phyloP scores from a whole-genome alignment of 1,140 invertebrate genomes.

The Drosophila ogumai region DNA sequence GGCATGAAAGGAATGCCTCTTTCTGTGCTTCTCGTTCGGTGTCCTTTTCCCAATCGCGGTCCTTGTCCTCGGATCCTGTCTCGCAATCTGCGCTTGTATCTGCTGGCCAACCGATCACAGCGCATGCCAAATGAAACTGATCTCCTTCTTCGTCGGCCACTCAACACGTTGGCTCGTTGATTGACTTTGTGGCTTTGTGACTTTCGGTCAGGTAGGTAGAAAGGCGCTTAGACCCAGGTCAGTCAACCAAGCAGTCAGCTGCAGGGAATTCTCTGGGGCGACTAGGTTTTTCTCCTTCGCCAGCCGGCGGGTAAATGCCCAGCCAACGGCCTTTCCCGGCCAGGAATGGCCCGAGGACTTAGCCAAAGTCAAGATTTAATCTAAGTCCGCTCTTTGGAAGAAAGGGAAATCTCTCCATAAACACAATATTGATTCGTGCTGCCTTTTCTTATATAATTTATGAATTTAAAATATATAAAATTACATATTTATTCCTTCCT shows the following conservation, averaged over 20 bases:
- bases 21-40: slow-evolving; percentile 3
- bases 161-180: slow-evolving; percentile 15
- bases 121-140: slow-evolving; percentile 70
- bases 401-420: neutral
- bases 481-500: slow-evolving; percentile 70
- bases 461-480: neutral
- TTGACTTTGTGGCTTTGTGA: slow-evolving; percentile 50
- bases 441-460: neutral
- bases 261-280: slow-evolving; percentile 13
- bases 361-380: slow-evolving; percentile 39
- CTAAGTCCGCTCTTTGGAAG: neutral
- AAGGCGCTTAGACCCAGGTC: slow-evolving; percentile 15
- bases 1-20: slow-evolving; percentile 27
- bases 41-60: slow-evolving; percentile 7
- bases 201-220: slow-evolving; percentile 9
- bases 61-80: slow-evolving; percentile 24
- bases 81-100: slow-evolving; percentile 16
- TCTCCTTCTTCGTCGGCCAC: neutral
- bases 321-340: slow-evolving; percentile 56
- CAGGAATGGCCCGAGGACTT: slow-evolving; percentile 55
- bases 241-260: slow-evolving; percentile 42
- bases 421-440: neutral
- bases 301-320: slow-evolving; percentile 57
- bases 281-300: slow-evolving; percentile 24
- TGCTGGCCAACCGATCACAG: slow-evolving; percentile 43